phyloP scores from a whole-genome alignment of 2,113 vertebrate genomes.

The Ptilorrhoa leucosticta region DNA sequence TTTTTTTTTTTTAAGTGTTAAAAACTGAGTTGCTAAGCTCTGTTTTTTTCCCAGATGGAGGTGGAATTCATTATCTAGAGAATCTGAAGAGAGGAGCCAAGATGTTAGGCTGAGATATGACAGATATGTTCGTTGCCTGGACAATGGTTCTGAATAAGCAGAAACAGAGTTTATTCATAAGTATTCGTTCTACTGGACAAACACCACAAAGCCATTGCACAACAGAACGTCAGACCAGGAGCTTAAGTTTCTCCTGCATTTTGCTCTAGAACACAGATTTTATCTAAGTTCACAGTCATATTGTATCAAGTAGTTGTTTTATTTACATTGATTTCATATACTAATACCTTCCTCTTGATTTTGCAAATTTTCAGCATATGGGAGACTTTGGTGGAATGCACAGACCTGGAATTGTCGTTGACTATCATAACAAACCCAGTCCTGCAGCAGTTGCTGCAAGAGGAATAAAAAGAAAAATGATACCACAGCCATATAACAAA shows the following conservation, averaged over 20 bases:
- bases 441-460: slow-evolving; percentile 75
- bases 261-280: slow-evolving; percentile 42
- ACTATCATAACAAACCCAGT: slow-evolving; percentile 79
- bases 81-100: slow-evolving; percentile 69
- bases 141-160: slow-evolving; percentile 72
- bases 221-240: background rate
- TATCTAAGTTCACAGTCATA: slow-evolving; percentile 19
- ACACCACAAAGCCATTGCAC: slow-evolving; percentile 33
- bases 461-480: slow-evolving; percentile 86
- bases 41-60: background rate
- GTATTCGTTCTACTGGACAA: slow-evolving; percentile 38
- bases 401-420: slow-evolving; percentile 78
- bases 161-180: slow-evolving; percentile 46
- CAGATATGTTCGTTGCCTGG: slow-evolving; percentile 46
- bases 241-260: slow-evolving; percentile 46
- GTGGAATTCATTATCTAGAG: slow-evolving; percentile 16
- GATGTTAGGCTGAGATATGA: slow-evolving; percentile 14
- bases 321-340: slow-evolving; percentile 19
- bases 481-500: slow-evolving; percentile 76
- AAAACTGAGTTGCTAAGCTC: slow-evolving; percentile 2
- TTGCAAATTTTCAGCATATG: slow-evolving; percentile 78
- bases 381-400: slow-evolving; percentile 79
- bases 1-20: background rate
- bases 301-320: slow-evolving; percentile 42
- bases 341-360: slow-evolving; percentile 65